Evolutionary conservation across 1,140 invertebrate genomes (phyloP), one percentile per base, ranked within the genome.

Genomic region (Gerris buenoi): DNA sequence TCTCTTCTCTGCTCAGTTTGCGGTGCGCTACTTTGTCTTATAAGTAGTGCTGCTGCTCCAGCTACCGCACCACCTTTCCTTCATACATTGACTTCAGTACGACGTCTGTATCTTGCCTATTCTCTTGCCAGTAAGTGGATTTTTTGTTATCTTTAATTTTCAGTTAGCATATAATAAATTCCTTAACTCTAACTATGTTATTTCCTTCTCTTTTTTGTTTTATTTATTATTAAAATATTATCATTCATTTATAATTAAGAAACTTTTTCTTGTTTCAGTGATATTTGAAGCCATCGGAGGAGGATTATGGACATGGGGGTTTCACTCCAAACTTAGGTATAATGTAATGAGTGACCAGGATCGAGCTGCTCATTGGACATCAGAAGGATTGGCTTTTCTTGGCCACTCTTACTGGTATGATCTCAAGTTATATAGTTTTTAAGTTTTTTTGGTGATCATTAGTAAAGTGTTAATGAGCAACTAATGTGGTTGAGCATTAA

Each of bases 351-450:
- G 85, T 10, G 81, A 84, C 68, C 87, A 90, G 72, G 87, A 91
- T 71, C 79, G 83, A 56, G 80, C 15, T 15, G 15, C 84, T 22
- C 85, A 87, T 67, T 93, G 90, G 88, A 84, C 80, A 18, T 87
- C 87, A 13, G 80, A 85, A 70, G 84, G 82, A 65, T 82, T 83
- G 67, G 85, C 87, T 1, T 80, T 83, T 68, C 77, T 89, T 23
- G 87, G 87, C 68, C 87, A 85, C 74, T 90, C 88, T n/a, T 91
- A 88, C 78, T 91, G 87, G 85, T 87, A 77, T 78, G n/a, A n/a
- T n/a, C n/a, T n/a, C n/a, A n/a, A n/a, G n/a, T n/a, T n/a, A n/a
- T n/a, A n/a, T n/a, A n/a, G n/a, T n/a, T n/a, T n/a, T n/a, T n/a
- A n/a, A n/a, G n/a, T n/a, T n/a, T n/a, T n/a, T n/a, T n/a, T n/a